Evolutionary conservation across 2,888 invertebrate species (phyloP).

Genomic region (Carpatolechia fugitivella): DNA sequence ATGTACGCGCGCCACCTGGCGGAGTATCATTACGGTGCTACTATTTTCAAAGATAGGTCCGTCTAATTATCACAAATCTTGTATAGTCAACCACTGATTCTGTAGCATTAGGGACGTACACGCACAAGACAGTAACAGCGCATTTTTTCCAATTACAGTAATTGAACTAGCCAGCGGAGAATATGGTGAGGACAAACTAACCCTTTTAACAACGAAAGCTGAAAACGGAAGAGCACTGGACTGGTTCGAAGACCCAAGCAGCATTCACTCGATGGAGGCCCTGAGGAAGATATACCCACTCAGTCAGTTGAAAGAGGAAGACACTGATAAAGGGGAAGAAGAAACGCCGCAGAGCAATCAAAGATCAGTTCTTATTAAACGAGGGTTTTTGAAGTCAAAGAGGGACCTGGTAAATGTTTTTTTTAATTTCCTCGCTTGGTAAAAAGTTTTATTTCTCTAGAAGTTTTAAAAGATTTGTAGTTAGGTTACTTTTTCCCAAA

Average conservation of each 20-base stretch:
- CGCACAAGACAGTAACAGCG: neutral
- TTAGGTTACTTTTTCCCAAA: no score
- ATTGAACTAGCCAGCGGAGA: slow-evolving; percentile 96
- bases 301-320: slow-evolving; percentile 62
- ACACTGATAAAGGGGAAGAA: slow-evolving; percentile 71
- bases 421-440: no score
- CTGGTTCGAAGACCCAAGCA: slow-evolving; percentile 83
- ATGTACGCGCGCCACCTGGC: no score
- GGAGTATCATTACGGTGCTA: no score
- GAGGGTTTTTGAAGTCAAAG: slow-evolving; percentile 86
- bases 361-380: slow-evolving; percentile 82
- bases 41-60: no score
- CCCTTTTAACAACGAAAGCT: slow-evolving; percentile 81
- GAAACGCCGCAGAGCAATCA: slow-evolving; percentile 87
- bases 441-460: no score
- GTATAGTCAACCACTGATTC: no score
- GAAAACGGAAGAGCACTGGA: slow-evolving; percentile 84
- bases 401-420: slow-evolving; percentile 86
- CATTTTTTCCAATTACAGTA: slow-evolving; percentile 75
- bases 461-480: no score
- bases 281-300: slow-evolving; percentile 79
- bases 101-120: no score
- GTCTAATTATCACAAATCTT: no score
- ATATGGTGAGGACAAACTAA: slow-evolving; percentile 89
- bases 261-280: slow-evolving; percentile 77